Conservation (phyloP, 92 coral and sea anemone species). For the Blastomussa wellsi region DNA sequence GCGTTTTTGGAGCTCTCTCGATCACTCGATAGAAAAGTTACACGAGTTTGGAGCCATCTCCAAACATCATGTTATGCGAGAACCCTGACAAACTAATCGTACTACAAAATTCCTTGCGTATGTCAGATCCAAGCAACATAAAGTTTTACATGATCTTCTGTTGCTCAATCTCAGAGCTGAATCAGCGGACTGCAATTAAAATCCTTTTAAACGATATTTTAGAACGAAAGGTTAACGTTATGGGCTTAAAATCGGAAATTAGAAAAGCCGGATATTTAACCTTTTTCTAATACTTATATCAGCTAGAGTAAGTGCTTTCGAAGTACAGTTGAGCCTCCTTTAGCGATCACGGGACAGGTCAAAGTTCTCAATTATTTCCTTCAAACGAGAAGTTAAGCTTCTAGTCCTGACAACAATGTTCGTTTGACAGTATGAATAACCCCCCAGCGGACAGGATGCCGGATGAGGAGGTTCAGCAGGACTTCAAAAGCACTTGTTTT, state of each 20-base stretch:
- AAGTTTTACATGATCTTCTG: too few relatives aligned
- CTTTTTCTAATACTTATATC: background rate
- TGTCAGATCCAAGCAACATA: too few relatives aligned
- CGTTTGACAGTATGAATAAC: too few relatives aligned
- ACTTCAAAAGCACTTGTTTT: too few relatives aligned
- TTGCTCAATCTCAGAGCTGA: background rate
- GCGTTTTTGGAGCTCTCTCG: too few relatives aligned
- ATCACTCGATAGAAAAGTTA: background rate
- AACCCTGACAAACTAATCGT: too few relatives aligned
- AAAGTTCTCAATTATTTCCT: too few relatives aligned
- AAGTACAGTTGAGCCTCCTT: background rate
- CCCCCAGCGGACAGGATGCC: too few relatives aligned
- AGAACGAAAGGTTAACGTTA: background rate
- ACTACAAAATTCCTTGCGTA: background rate
- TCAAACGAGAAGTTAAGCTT: too few relatives aligned
- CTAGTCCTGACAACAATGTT: too few relatives aligned
- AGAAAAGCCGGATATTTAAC: background rate
- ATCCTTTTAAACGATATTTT: background rate
- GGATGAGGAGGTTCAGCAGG: too few relatives aligned
- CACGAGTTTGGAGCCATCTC: background rate
- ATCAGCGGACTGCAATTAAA: background rate
- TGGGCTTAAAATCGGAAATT: background rate
- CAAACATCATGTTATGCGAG: too few relatives aligned
- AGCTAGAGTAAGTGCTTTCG: background rate
- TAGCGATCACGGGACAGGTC: background rate